Conservation (phyloP, 2,113 vertebrate species). For the Datnioides undecimradiatus region DNA sequence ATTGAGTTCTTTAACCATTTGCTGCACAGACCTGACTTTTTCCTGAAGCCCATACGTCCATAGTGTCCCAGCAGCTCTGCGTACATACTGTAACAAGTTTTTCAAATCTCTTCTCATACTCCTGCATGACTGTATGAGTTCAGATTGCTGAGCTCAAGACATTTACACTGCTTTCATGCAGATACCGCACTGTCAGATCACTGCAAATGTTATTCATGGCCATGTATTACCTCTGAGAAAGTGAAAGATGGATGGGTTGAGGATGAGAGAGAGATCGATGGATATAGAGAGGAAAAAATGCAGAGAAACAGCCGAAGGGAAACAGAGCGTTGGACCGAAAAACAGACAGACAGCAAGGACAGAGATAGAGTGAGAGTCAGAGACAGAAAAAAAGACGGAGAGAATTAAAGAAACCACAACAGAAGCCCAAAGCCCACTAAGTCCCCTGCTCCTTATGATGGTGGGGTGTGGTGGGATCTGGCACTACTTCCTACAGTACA, state of each 20-base stretch:
- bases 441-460: slow-evolving; percentile 67
- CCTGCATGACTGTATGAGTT: slow-evolving; percentile 4
- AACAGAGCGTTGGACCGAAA: slow-evolving; percentile 60
- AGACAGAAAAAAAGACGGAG: slow-evolving; percentile 39
- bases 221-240: slow-evolving; percentile 35
- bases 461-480: slow-evolving; percentile 75
- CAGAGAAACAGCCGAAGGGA: slow-evolving; percentile 55
- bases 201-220: slow-evolving; percentile 40
- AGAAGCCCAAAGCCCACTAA: slow-evolving; percentile 71
- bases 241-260: slow-evolving; percentile 39
- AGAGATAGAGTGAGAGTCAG: slow-evolving; percentile 65
- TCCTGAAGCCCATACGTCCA: neutral
- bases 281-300: slow-evolving; percentile 52
- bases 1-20: slow-evolving; percentile 42
- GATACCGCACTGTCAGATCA: slow-evolving; percentile 10
- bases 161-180: slow-evolving; percentile 19
- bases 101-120: neutral
- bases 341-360: slow-evolving; percentile 56
- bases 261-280: slow-evolving; percentile 53
- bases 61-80: neutral
- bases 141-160: slow-evolving; percentile 16
- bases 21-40: slow-evolving; percentile 1
- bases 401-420: slow-evolving; percentile 79
- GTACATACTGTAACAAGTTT: neutral
- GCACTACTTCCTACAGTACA: slow-evolving; percentile 71